Evolutionary conservation across 2,888 invertebrate species (phyloP).

Genomic region (Sphaeridia pumilis): DNA sequence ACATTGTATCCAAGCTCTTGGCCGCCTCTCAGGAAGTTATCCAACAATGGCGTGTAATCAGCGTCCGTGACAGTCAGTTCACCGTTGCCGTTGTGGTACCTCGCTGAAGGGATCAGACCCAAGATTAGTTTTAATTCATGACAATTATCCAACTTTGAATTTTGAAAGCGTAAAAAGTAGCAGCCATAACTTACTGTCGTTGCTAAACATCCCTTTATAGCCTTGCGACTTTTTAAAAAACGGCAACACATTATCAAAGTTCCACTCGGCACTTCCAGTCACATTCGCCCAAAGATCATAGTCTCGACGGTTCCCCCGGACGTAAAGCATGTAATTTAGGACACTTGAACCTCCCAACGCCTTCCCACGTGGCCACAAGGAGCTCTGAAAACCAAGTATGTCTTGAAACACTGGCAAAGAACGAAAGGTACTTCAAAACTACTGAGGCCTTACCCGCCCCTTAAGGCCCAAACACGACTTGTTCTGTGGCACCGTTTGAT

Average conservation of each 20-base stretch:
- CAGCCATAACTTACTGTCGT: constrained; percentile 15
- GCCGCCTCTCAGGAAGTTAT: constrained; percentile 18
- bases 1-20: constrained; percentile 19
- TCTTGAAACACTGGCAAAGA: neutral
- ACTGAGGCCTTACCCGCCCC: neutral
- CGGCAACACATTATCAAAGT: constrained; percentile 24
- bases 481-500: constrained; percentile 29
- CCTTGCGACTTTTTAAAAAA: constrained; percentile 27
- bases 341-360: constrained; percentile 14
- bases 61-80: constrained; percentile 17
- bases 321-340: constrained; percentile 25
- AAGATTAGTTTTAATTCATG: neutral
- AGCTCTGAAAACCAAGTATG: neutral
- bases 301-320: constrained; percentile 21
- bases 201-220: constrained; percentile 19
- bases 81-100: constrained; percentile 15
- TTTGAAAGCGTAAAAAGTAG: neutral
- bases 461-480: constrained; percentile 4
- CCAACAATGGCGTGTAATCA: constrained; percentile 11
- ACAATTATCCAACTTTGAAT: neutral
- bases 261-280: constrained; percentile 25
- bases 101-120: neutral
- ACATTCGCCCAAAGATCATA: constrained; percentile 24
- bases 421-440: neutral
- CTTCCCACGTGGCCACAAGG: constrained; percentile 21